Evolutionary conservation across 1,140 invertebrate species (phyloP).

Genomic region (Megathymus violae): DNA sequence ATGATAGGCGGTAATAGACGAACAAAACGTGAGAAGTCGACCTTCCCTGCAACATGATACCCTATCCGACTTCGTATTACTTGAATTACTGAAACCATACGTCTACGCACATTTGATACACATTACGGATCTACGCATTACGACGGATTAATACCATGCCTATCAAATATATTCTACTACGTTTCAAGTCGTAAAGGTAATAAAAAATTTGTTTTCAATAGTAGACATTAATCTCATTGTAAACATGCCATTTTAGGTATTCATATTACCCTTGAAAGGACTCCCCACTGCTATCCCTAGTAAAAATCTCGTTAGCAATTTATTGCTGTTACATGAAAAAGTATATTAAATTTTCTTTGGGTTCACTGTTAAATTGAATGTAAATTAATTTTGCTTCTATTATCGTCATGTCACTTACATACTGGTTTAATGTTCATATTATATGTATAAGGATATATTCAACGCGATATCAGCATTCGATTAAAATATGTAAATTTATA

Average conservation of each 20-base stretch:
- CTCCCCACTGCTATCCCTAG: conserved; percentile 4
- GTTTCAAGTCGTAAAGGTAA: conserved; percentile 3
- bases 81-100: conserved; percentile 83
- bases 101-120: conserved; percentile 69
- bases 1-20: conserved; percentile 6
- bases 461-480: no score
- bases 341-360: conserved; percentile 17
- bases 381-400: not conserved
- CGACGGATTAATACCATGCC: conserved; percentile 72
- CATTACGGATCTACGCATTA: conserved; percentile 70
- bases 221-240: conserved; percentile 19
- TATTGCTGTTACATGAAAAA: conserved; percentile 10
- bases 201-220: conserved; percentile 42
- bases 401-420: not conserved
- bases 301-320: conserved; percentile 19
- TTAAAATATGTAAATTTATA: no score
- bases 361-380: not conserved
- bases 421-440: no score
- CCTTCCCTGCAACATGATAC: conserved; percentile 70
- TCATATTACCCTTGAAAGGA: conserved; percentile 16
- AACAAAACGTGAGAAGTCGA: conserved; percentile 50
- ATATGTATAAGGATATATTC: no score
- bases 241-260: conserved; percentile 18
- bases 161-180: conserved; percentile 44
- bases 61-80: conserved; percentile 69